phyloP scores from a whole-genome alignment of 2,113 vertebrate species.

The Rhinopomastus cyanomelas region DNA sequence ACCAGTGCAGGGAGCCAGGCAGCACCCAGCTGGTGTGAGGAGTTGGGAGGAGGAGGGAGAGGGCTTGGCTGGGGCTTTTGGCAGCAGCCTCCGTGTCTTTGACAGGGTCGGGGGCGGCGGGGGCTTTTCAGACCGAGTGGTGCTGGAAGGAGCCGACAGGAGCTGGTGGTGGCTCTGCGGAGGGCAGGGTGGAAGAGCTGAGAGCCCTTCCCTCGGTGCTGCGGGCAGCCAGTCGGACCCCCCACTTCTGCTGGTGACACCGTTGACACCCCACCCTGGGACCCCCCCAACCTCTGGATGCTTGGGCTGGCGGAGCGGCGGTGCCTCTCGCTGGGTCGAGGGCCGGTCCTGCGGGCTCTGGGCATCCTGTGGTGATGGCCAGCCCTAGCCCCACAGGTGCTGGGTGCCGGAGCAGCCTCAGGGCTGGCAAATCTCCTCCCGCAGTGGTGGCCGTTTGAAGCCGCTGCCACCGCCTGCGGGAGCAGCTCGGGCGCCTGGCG shows the following conservation, averaged over 20 bases:
- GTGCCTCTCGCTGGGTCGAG: rapidly evolving
- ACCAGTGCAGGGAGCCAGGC: background rate
- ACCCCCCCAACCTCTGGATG: background rate
- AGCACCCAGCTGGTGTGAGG: rapidly evolving
- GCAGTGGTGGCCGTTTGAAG: background rate
- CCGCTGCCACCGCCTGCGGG: background rate
- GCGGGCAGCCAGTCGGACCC: background rate
- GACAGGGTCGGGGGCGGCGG: background rate
- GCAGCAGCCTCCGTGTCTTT: background rate
- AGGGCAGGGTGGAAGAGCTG: background rate
- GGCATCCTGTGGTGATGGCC: background rate
- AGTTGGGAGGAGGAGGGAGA: background rate
- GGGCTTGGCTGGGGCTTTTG: background rate
- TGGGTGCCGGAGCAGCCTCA: background rate
- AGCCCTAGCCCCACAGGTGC: background rate
- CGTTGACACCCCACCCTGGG: too few relatives aligned
- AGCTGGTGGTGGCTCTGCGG: background rate
- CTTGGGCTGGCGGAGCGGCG: background rate
- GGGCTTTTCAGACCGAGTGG: background rate
- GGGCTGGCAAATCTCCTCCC: background rate
- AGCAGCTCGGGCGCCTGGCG: background rate
- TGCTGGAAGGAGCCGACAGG: rapidly evolving
- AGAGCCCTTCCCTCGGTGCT: rapidly evolving
- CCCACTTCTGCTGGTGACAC: too few relatives aligned
- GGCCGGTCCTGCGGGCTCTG: background rate